A percentile compares a stretch with the other conserved stretches of the same genome.
These are phyloP conservation scores for Accipiter cooperii DNA, from an alignment of 2,113 vertebrate genomes.

Conservation along the genomic window DNA sequence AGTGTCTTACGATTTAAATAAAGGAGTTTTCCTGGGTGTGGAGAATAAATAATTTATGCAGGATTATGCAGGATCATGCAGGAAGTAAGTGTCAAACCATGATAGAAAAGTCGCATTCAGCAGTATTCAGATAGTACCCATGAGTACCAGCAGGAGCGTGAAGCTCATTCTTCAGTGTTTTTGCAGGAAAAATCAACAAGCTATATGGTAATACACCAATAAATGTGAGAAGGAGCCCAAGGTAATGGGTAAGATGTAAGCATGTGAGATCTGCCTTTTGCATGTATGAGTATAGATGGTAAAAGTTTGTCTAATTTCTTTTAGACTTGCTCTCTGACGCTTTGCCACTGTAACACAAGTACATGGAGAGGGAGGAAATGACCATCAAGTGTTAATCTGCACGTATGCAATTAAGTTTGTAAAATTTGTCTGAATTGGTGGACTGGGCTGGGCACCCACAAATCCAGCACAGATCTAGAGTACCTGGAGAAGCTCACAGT, in stretches of 20 bases:
- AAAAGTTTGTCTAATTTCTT: background rate
- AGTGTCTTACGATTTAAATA: background rate
- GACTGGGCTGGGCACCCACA: background rate
- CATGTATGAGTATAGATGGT: background rate
- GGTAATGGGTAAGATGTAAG: background rate
- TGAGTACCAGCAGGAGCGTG: background rate
- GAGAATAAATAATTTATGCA: background rate
- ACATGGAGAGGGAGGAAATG: background rate
- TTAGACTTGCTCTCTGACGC: background rate
- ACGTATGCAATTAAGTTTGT: fast-evolving
- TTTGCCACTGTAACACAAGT: background rate
- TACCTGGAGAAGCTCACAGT: background rate
- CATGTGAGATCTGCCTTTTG: background rate
- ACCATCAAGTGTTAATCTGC: background rate
- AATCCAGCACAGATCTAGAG: background rate
- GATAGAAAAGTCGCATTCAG: fast-evolving
- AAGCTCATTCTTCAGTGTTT: background rate
- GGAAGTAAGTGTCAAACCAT: background rate
- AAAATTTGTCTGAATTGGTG: background rate
- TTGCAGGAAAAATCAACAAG: background rate
- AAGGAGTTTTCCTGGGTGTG: background rate
- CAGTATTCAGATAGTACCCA: background rate
- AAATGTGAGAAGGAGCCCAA: background rate
- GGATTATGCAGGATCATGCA: background rate
- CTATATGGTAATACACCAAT: background rate